Evolutionary conservation across 2,888 invertebrate genomes (phyloP), one percentile per base, ranked within the genome.

Genomic region (Cosmia trapezina): DNA sequence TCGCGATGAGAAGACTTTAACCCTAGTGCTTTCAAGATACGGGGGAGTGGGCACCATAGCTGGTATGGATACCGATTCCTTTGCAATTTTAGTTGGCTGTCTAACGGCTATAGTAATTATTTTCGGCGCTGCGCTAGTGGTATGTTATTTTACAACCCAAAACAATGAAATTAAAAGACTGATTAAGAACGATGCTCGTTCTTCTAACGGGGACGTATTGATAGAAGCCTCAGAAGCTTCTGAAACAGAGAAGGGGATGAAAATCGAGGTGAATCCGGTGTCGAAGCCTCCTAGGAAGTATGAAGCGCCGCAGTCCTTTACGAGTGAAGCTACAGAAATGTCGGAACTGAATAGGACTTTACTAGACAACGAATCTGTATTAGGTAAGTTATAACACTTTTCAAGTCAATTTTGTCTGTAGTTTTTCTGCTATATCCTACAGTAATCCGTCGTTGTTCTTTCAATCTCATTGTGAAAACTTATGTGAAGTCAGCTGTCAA

Each of bases 221-320:
- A 96, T 98, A 76, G 98, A 98, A 86, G 97, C 97, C 17, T 97
- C 98, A 0, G 97, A 97, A 5, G 96, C 97, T 4, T 97, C 97
- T 78, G 98, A 98, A 90, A 97, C 98, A 91, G 98, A 98, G 90
- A 98, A 98, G 90, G 97, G 97, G 37, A 95, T 98, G 60, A 97
- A 98, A 84, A 97, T 97, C 12, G 98, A 98, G 79, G 98, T 98
- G 63, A 98, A 98, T 94, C 98, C 98, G 0, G 97, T 98, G 33
- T 97, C 97, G 77, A 98, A 98, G 89, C 98, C 98, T 0, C 98
- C 98, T 4, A 96, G 98, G 65, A 97, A 95, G 77, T 97, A 97
- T 81, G 98, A 98, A 82, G 96, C 97, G 49, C 97, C 97, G 41
- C 96, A 96, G 56, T 97, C 97, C 45, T 96, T 97, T 19, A 96